Percentiles rank a stretch among this genome's conserved stretches.
phyloP scores from a whole-genome alignment of 2,888 invertebrate species.

The Caenorhabditis drosophilae region DNA sequence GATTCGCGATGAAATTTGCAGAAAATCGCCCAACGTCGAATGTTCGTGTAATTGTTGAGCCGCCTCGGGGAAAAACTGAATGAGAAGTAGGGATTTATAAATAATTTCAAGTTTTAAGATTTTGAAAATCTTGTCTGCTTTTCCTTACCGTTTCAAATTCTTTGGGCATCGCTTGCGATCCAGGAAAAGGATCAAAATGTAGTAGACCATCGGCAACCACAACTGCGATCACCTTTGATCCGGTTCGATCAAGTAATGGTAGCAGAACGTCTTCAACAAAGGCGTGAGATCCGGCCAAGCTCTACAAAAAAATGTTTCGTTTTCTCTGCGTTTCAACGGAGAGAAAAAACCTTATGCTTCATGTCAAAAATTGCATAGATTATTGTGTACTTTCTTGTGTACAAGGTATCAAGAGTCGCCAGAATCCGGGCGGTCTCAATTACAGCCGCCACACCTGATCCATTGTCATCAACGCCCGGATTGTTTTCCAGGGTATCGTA shows the following conservation, averaged over 20 bases:
- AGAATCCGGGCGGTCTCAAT: slow-evolving; percentile 42
- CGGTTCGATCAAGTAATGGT: slow-evolving; percentile 35
- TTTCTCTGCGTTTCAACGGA: no score
- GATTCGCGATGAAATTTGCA: slow-evolving; percentile 38
- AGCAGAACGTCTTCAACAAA: slow-evolving; percentile 50
- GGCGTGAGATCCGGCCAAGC: slow-evolving; percentile 48
- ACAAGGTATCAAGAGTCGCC: slow-evolving; percentile 39
- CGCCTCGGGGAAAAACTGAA: slow-evolving; percentile 44
- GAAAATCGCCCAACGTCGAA: slow-evolving; percentile 50
- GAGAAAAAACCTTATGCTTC: slow-evolving; percentile 42
- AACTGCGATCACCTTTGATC: slow-evolving; percentile 24
- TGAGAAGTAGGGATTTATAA: background rate
- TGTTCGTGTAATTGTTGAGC: slow-evolving; percentile 36
- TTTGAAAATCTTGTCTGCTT: background rate
- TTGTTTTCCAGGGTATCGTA: slow-evolving; percentile 45
- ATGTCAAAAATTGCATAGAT: slow-evolving; percentile 48
- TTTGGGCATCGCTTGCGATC: slow-evolving; percentile 41
- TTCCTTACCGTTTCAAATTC: slow-evolving; percentile 42
- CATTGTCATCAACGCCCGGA: slow-evolving; percentile 53
- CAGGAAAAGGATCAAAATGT: slow-evolving; percentile 51
- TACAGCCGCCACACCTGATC: slow-evolving; percentile 46
- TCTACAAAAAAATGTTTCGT: slow-evolving; percentile 31
- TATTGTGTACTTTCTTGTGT: slow-evolving; percentile 36
- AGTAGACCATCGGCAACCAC: slow-evolving; percentile 46
- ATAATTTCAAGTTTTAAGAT: background rate